These are phyloP conservation scores for Lepus oiostolus DNA, from an alignment of 2,797 vertebrate species.

Conservation along the genomic window DNA sequence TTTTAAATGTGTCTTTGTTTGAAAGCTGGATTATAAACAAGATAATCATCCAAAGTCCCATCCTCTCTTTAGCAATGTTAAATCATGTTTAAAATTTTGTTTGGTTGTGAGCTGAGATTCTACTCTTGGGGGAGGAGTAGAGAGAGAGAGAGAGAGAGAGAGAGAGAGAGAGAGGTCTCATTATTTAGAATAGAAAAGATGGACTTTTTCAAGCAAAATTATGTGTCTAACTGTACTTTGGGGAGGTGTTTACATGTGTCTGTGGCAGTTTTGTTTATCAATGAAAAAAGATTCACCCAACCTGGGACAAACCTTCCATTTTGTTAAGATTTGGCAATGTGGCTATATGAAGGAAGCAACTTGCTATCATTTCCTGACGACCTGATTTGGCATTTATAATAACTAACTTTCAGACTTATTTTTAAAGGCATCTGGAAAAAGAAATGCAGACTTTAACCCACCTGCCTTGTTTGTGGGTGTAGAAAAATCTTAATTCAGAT, in stretches of 20 bases:
- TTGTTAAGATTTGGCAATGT: not conserved
- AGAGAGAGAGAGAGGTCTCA: too few relatives aligned
- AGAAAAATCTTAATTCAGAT: not conserved
- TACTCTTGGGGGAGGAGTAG: not conserved
- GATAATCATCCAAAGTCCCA: not conserved
- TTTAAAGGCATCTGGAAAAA: slow-evolving; percentile 2
- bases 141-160: too few relatives aligned
- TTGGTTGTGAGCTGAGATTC: not conserved
- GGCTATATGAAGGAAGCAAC: not conserved
- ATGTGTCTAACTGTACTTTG: not conserved
- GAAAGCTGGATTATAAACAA: slow-evolving; percentile 18
- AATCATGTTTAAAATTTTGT: not conserved
- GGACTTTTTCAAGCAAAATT: slow-evolving; percentile 22
- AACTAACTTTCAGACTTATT: not conserved
- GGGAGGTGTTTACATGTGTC: not conserved
- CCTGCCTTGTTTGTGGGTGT: not conserved
- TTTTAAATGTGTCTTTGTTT: slow-evolving; percentile 5
- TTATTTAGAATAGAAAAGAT: slow-evolving; percentile 50
- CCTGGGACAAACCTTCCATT: not conserved
- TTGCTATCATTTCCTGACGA: not conserved
- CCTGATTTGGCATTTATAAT: not conserved
- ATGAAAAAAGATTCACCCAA: not conserved
- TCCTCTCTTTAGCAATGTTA: not conserved
- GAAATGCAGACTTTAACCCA: not conserved
- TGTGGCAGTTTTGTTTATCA: not conserved